These are phyloP conservation scores for Scaeva pyrastri DNA, from an alignment of 2,888 invertebrate species.

Conservation along the genomic window DNA sequence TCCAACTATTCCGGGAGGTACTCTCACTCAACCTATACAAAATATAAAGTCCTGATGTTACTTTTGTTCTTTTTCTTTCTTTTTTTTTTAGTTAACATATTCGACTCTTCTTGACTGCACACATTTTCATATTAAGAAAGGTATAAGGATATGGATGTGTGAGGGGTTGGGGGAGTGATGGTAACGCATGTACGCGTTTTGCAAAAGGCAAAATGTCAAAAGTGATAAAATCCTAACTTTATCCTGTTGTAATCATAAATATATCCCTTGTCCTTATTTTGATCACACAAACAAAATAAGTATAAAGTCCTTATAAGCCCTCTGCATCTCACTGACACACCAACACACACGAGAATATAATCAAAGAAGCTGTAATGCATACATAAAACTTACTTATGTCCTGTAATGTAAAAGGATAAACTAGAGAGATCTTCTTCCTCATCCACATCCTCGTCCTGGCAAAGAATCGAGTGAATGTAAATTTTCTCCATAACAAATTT, in stretches of 20 bases:
- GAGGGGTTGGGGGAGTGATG: neutral
- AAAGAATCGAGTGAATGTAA: constrained; percentile 51
- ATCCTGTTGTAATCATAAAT: constrained; percentile 75
- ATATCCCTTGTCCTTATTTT: constrained; percentile 40
- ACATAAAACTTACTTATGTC: constrained; percentile 69
- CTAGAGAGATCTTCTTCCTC: neutral
- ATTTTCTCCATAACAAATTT: constrained; percentile 64
- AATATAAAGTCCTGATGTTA: constrained; percentile 41
- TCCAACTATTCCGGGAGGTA: constrained; percentile 63
- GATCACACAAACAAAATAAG: neutral
- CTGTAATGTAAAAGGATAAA: constrained; percentile 39
- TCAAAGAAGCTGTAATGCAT: constrained; percentile 68
- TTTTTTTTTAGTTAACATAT: constrained; percentile 16
- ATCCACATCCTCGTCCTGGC: too few relatives aligned
- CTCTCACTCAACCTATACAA: constrained; percentile 10
- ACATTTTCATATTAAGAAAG: constrained; percentile 1
- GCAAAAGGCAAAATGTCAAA: constrained; percentile 63
- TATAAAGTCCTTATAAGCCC: constrained; percentile 36
- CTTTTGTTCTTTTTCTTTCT: neutral
- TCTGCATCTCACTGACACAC: constrained; percentile 33
- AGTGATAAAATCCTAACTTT: constrained; percentile 74
- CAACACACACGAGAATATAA: too few relatives aligned
- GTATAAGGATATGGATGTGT: neutral
- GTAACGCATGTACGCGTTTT: constrained; percentile 64
- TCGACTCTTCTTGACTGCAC: constrained; percentile 68